Evolutionary conservation across 2,113 vertebrate species (phyloP).

Genomic region (Otis tarda): DNA sequence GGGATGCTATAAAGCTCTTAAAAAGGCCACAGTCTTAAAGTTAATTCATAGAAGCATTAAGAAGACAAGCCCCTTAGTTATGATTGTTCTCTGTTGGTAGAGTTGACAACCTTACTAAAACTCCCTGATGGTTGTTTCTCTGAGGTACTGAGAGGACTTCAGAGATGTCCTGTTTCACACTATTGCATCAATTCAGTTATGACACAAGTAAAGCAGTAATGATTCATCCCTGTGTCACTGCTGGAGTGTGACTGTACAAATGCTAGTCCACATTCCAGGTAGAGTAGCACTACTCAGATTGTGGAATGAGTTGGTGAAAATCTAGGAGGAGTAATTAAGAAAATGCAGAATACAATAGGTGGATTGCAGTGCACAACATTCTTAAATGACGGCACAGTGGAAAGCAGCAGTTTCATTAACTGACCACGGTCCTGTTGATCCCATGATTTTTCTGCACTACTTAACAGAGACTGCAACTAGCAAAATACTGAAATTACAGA

Average conservation of each 20-base stretch:
- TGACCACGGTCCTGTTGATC: background rate
- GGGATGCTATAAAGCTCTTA: background rate
- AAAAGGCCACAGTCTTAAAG: background rate
- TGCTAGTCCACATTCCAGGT: background rate
- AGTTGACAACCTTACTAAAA: background rate
- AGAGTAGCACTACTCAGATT: background rate
- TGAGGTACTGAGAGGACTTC: background rate
- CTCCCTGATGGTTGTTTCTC: background rate
- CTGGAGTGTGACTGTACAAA: background rate
- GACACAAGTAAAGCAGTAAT: background rate
- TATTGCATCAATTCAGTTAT: background rate
- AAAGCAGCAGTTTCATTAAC: background rate
- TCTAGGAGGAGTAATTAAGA: background rate
- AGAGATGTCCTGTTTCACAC: background rate
- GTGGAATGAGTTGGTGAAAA: background rate
- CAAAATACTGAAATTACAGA: background rate
- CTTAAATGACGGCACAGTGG: background rate
- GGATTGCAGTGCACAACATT: background rate
- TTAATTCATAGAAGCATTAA: background rate
- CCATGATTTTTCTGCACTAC: background rate
- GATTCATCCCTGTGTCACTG: background rate
- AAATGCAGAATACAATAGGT: background rate
- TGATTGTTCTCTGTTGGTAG: background rate
- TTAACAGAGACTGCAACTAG: background rate
- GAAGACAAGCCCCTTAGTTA: background rate